Evolutionary conservation across 2,113 vertebrate genomes (phyloP), one percentile per base, ranked within the genome.

Genomic region (Urocolius indicus): DNA sequence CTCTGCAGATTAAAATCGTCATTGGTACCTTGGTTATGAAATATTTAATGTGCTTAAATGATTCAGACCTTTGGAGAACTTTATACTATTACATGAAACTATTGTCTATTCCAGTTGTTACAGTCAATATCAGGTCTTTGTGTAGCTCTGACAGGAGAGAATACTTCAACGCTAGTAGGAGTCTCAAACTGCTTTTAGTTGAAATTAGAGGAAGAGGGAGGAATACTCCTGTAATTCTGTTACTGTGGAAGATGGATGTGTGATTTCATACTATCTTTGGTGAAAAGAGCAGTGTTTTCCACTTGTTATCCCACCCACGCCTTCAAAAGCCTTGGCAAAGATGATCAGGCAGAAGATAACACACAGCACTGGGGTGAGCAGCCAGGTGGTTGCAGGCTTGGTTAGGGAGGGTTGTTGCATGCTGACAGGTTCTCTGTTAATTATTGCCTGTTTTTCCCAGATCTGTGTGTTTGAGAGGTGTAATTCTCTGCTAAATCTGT

Each of bases 341-440:
- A 1, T 1, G 15, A 32, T 41, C 0, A 0, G 6, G 6, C 17
- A 0, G 11, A 15, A 21, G 62, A 52, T 21, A 52, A 29, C 16
- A 38, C 4, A 9, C 6, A 45, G 38, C 27, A 5, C 27, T 1
- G 8, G 2, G 41, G 23, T 41, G 46, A 38, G 48, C 54, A 73
- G 22, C 17, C n/a, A 38, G 49, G 32, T 48, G 57, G 22, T 13
- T 30, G 32, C 32, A 23, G 27, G 15, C 36, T 41, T 58, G 23
- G 10, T 34, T 32, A 63, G 38, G 45, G 36, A 52, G 46, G 43
- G 9, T 17, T 27, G 29, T 26, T 71, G 24, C 38, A 36, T 36
- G 29, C n/a, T 48, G 51, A 20, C 20, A 24, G 8, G 24, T 65
- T 52, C 29, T 69, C 17, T 19, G 23, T 69, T 68, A 32, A 48